A percentile compares a stretch with the other conserved stretches of the same genome.
phyloP scores from a whole-genome alignment of 2,888 invertebrate genomes.

The Melieria omissa region DNA sequence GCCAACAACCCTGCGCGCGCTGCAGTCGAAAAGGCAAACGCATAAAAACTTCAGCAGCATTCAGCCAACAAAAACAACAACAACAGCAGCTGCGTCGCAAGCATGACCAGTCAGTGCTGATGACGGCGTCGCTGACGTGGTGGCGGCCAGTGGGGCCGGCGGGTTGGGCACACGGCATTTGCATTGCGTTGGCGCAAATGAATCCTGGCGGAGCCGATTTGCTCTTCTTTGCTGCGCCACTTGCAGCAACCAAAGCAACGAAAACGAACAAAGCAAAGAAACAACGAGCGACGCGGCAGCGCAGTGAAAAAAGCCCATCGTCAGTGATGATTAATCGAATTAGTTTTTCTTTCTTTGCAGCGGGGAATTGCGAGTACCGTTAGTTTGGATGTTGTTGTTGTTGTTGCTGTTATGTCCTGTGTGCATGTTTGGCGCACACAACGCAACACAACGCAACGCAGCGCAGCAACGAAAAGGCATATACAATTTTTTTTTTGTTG shows the following conservation, averaged over 20 bases:
- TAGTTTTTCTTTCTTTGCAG: constrained; percentile 46
- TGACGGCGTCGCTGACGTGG: background rate
- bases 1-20: too few species aligned
- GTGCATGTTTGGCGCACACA: constrained; percentile 37
- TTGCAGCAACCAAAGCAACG: constrained; percentile 1
- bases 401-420: constrained; percentile 12
- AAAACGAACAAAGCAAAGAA: background rate
- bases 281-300: background rate
- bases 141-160: background rate
- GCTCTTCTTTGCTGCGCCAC: constrained; percentile 11
- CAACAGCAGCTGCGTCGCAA: too few species aligned
- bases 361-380: constrained; percentile 18
- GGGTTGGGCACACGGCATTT: constrained; percentile 13
- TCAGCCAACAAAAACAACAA: background rate
- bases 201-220: constrained; percentile 29
- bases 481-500: constrained; percentile 6
- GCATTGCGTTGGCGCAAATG: constrained; percentile 30
- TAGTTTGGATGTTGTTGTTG: background rate
- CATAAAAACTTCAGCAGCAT: constrained; percentile 32
- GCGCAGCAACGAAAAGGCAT: background rate
- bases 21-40: constrained; percentile 24
- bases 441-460: constrained; percentile 26
- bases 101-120: constrained; percentile 19
- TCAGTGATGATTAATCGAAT: constrained; percentile 51
- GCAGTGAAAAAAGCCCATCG: constrained; percentile 17